Conservation (phyloP, 2,888 invertebrate species). For the Troides helena region DNA sequence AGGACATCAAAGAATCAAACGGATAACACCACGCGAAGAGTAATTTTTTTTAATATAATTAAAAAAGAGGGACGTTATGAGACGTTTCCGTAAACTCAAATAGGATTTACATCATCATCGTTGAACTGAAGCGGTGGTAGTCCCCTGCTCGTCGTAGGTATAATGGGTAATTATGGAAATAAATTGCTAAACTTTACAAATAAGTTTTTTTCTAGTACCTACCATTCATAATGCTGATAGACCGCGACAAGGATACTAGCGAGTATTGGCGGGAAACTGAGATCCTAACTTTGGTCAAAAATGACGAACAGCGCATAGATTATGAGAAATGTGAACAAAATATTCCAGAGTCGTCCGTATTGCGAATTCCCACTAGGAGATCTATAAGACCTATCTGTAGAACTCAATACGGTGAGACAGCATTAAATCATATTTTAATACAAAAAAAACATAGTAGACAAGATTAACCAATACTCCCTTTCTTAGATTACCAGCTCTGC, state of each 20-base stretch:
- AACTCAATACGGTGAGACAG: slow-evolving; percentile 51
- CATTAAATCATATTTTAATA: neutral
- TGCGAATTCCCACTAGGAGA: slow-evolving; percentile 51
- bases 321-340: slow-evolving; percentile 55
- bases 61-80: too few relatives aligned
- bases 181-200: neutral
- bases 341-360: slow-evolving; percentile 34
- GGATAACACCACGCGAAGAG: slow-evolving; percentile 20
- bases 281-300: slow-evolving; percentile 57
- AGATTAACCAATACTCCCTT: neutral
- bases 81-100: too few relatives aligned
- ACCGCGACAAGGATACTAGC: slow-evolving; percentile 60
- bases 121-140: too few relatives aligned
- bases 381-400: slow-evolving; percentile 63
- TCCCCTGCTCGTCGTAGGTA: neutral
- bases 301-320: slow-evolving; percentile 53
- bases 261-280: slow-evolving; percentile 73
- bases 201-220: slow-evolving; percentile 53
- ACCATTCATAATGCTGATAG: slow-evolving; percentile 61
- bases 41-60: neutral
- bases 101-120: too few relatives aligned
- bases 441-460: too few relatives aligned
- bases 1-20: slow-evolving; percentile 34
- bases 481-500: slow-evolving; percentile 66
- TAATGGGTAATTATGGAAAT: neutral